Evolutionary conservation across 2,888 invertebrate genomes (phyloP), one percentile per base, ranked within the genome.

Genomic region (Acheta domesticus): DNA sequence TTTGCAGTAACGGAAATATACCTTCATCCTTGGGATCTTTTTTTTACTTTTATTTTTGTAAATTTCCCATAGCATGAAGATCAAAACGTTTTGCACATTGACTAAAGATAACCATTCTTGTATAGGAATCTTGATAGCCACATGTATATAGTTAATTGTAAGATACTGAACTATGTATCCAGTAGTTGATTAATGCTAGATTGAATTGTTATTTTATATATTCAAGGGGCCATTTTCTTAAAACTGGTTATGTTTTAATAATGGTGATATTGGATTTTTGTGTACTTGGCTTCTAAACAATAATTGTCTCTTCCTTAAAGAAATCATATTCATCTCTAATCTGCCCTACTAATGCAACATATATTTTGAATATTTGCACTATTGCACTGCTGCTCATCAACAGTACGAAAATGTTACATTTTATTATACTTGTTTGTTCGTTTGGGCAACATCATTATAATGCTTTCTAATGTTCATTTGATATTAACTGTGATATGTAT

Each of bases 181-280:
- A 80, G 77, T 81, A 80, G 80, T 80, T 81, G 79, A 79, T 80
- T 78, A 80, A 79, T 80, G 73, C 76, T 79, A 80, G 76, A 76
- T n/a, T 50, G 78, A 79, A 81, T 79, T 81, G 80, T 81, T 81
- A 81, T 81, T 81, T 81, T 81, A 76, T 80, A 81, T 80, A 81
- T 79, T 81, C 78, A 76, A 76, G 80, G 80, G 80, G 80, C 79
- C 80, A 79, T 79, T 80, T 78, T 80, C 78, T 76, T 75, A 78
- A 80, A 76, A 80, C 76, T 77, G 78, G 76, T 36, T 79, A 76
- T 80, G 76, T 80, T 78, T 74, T 78, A 77, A 80, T 78, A 80
- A 78, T 77, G 74, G 77, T 80, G 80, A 80, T 76, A 49, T 50
- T 36, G 48, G 48, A 23, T 78, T 50, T 75, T 77, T 79, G 79